Conservation (phyloP, 2,888 invertebrate genomes). For the Acleris emargana region DNA sequence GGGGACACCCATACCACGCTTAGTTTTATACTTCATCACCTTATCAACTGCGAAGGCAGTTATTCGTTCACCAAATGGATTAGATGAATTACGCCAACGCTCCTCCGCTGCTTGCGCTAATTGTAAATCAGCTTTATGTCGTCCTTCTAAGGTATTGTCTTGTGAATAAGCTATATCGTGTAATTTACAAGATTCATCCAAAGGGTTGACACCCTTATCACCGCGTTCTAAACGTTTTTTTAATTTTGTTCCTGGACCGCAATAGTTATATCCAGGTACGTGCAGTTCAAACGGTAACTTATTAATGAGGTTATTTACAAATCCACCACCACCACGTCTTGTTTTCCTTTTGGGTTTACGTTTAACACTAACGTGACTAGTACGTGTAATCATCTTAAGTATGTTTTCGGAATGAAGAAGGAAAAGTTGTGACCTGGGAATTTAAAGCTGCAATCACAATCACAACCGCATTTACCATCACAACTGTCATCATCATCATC, state of each 20-base stretch:
- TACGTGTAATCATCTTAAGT: slow-evolving; percentile 12
- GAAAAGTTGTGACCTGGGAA: too few species aligned
- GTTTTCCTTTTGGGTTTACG: too few species aligned
- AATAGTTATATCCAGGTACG: slow-evolving; percentile 45
- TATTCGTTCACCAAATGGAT: slow-evolving; percentile 4
- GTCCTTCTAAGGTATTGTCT: neutral
- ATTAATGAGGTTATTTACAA: slow-evolving; percentile 10
- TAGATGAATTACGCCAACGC: neutral
- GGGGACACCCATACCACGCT: slow-evolving; percentile 13
- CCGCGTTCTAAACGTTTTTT: slow-evolving; percentile 49
- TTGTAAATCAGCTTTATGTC: slow-evolving; percentile 11
- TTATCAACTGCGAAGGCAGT: slow-evolving; percentile 8
- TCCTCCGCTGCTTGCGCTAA: slow-evolving; percentile 12
- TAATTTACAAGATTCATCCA: slow-evolving; percentile 15
- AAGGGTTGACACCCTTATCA: slow-evolving; percentile 45
- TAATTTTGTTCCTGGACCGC: slow-evolving; percentile 46
- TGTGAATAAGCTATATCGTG: slow-evolving; percentile 14
- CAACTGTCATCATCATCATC: too few species aligned
- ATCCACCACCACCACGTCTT: neutral
- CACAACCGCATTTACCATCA: too few species aligned
- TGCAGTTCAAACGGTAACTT: slow-evolving; percentile 10
- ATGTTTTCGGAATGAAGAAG: too few species aligned
- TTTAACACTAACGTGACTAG: neutral
- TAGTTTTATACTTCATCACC: slow-evolving; percentile 9
- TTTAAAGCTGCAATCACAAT: too few species aligned